phyloP scores from a whole-genome alignment of 37 sponge, comb jelly and placozoan species.

The Aplysina aerophoba region DNA sequence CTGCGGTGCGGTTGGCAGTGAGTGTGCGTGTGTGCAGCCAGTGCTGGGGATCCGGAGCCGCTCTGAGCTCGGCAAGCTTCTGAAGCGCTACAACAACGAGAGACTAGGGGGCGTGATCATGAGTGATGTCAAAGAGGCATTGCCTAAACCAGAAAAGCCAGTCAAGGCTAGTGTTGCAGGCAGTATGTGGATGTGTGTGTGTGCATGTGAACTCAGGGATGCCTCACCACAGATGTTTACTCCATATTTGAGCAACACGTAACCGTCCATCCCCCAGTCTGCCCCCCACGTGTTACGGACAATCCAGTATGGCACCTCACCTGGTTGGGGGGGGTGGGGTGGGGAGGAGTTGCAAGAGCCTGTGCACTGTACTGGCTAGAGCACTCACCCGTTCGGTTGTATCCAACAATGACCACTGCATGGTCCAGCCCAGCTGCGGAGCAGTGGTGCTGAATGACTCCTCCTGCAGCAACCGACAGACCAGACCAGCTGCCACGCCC shows the following conservation, averaged over 20 bases:
- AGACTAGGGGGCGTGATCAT: conserved; percentile 66
- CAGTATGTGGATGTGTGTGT: not conserved
- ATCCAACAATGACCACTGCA: conserved; percentile 86
- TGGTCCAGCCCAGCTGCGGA: conserved; percentile 53
- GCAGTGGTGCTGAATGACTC: conserved; percentile 88
- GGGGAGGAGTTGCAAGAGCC: not conserved
- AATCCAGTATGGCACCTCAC: conserved; percentile 82
- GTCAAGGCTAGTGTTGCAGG: conserved; percentile 36
- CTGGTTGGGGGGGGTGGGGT: conserved; percentile 13
- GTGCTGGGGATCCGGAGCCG: conserved; percentile 54
- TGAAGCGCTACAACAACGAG: conserved; percentile 47
- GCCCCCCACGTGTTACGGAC: conserved; percentile 89
- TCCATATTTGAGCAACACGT: conserved; percentile 59
- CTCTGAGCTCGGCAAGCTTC: conserved; percentile 46
- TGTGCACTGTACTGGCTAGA: not conserved
- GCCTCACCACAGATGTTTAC: conserved; percentile 84
- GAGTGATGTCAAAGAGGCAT: conserved; percentile 63
- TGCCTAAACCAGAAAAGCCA: conserved; percentile 63
- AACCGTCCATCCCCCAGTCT: conserved; percentile 83
- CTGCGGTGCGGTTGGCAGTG: not conserved
- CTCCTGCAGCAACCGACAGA: conserved; percentile 45
- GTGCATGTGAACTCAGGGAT: no score
- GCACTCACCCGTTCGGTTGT: conserved; percentile 53
- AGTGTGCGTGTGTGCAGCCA: conserved; percentile 43
- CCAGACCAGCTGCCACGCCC: not conserved